Base-by-base conservation (phyloP, 2,113 vertebrate genomes). In the Caranx melampygus region DNA sequence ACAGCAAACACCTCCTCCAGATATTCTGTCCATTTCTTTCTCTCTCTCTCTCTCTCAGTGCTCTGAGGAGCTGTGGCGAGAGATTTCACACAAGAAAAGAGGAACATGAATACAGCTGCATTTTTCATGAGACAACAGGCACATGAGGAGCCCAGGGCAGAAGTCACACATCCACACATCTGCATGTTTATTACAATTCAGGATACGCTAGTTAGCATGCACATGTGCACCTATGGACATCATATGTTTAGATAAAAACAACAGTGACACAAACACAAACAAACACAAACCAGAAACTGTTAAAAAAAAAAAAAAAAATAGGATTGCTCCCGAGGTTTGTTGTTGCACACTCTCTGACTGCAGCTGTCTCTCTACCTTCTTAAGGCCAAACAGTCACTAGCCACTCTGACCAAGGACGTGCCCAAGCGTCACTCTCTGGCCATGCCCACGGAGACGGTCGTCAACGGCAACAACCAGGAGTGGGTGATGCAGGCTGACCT, bases 401-500 rank as follows among this genome's bases (percentile, higher is more conserved):
- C 98, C 16, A 99, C 98, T 0, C 95, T 99, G 89, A 99, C 97
- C 87, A 99, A 99, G 96, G 98, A 98, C 0, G 98, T 98, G 65
- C 97, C 98, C 86, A 99, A 99, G 93, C 95, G 98, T 33, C 98
- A 99, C 60, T 99, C 98, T 0, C 90, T 99, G 84, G 97, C 97
- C 86, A 99, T 99, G 98, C 98, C 98, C 0, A 95, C 97, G 0
- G 98, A 99, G 91, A 95, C 97, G 0, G 96, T 99, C 88, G 94
- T 99, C 86, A 99, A 99, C 0, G 98, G 98, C 79, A 99, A 97
- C 94, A 99, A 97, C 94, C 98, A 99, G 94, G 98, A 99, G 93
- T 99, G 98, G 98, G 98, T 99, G 94, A 97, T 98, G 94, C 97
- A 99, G 86, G 96, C 97, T 0, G 98, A 99, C 93, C 96, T 99